Conservation (phyloP, 2,888 invertebrate species). For the Tenthredo amoena region DNA sequence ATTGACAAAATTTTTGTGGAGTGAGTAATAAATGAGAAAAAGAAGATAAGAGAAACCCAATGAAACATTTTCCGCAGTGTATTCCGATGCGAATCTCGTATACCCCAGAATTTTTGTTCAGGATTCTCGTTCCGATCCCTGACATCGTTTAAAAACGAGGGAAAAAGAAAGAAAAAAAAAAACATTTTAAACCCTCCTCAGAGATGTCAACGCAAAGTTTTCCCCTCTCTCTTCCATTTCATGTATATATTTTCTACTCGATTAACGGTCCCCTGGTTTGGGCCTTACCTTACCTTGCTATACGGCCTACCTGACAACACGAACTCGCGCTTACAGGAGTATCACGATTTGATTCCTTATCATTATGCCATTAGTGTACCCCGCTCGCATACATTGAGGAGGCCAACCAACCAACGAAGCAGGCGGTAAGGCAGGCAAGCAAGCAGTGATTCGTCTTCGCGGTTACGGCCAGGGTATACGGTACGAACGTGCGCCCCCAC, state of each 20-base stretch:
- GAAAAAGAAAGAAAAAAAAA: not conserved
- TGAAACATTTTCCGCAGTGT: no score
- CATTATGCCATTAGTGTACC: constrained; percentile 50
- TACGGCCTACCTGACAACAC: not conserved
- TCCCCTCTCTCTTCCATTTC: not conserved
- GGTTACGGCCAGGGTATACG: not conserved
- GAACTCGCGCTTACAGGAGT: constrained; percentile 25
- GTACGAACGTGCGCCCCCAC: constrained; percentile 41
- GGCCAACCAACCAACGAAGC: not conserved
- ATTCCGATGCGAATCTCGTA: no score
- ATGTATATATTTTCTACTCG: not conserved
- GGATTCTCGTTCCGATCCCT: not conserved
- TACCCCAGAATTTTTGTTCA: no score
- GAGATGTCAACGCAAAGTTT: not conserved
- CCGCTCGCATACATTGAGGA: constrained; percentile 25
- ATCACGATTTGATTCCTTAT: constrained; percentile 51
- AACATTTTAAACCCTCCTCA: not conserved
- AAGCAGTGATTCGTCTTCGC: constrained; percentile 41
- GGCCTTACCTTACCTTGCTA: not conserved
- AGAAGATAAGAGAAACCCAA: no score
- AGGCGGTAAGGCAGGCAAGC: not conserved
- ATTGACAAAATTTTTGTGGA: not conserved
- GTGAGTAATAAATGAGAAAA: not conserved
- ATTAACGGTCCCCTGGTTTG: constrained; percentile 10
- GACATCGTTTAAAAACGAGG: not conserved